Conservation (phyloP, 2,797 vertebrate genomes). For the Odontamblyopus lacepedii region DNA sequence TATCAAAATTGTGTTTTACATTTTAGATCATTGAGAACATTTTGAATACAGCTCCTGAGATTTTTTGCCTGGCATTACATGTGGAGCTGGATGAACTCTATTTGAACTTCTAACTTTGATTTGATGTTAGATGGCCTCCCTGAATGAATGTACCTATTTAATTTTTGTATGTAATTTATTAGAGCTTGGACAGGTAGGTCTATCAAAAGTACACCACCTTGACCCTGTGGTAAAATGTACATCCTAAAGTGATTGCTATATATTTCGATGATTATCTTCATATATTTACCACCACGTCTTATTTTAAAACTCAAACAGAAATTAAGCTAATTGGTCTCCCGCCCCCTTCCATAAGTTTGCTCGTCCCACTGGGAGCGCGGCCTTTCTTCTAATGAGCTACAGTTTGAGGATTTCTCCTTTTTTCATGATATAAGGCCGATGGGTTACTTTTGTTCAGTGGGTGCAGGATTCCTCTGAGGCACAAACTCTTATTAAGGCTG, state of each 20-base stretch:
- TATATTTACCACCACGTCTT: neutral
- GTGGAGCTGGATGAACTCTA: too few species aligned
- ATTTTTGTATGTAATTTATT: neutral
- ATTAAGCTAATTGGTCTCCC: constrained; percentile 2
- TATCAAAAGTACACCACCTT: neutral
- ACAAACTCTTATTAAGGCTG: constrained; percentile 16
- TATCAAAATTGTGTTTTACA: too few species aligned
- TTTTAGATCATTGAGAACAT: too few species aligned
- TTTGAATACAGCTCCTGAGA: too few species aligned
- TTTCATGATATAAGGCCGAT: constrained; percentile 2
- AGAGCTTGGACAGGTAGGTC: neutral
- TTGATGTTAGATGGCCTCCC: neutral
- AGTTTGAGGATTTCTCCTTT: constrained; percentile 20
- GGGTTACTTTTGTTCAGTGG: constrained; percentile 26
- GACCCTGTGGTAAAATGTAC: neutral
- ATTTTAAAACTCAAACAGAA: constrained; percentile 1
- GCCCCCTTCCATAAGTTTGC: neutral
- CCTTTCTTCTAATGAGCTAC: constrained; percentile 31
- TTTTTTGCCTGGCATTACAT: too few species aligned
- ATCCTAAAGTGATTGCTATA: neutral
- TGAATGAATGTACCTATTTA: neutral
- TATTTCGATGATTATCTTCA: neutral
- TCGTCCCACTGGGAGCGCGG: constrained; percentile 1
- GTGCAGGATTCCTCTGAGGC: constrained; percentile 25
- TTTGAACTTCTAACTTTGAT: neutral